Percentiles rank a stretch among this genome's conserved stretches.
Evolutionary conservation across 2,113 vertebrate species (phyloP).

Genomic region (Mustelus asterias): DNA sequence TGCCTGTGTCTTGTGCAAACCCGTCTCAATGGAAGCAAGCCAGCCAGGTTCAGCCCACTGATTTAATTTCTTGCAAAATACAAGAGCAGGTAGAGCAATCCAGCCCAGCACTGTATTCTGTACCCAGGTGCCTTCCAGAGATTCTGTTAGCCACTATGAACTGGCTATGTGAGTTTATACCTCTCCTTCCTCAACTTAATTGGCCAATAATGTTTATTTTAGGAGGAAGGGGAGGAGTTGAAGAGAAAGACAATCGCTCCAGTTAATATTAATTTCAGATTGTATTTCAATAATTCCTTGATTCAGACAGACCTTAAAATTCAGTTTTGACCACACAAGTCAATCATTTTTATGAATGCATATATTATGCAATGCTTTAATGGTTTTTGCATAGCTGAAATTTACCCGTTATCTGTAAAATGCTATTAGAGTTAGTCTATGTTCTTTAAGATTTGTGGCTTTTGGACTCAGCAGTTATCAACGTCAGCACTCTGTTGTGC

Average conservation of each 20-base stretch:
- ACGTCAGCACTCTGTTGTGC: not conserved
- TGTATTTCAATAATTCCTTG: not conserved
- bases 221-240: too few relatives aligned
- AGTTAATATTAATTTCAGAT: not conserved
- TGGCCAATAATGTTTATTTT: not conserved
- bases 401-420: not conserved
- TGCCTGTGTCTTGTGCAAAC: not conserved
- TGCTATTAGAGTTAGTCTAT: not conserved
- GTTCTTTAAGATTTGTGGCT: not conserved
- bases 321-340: not conserved
- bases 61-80: not conserved
- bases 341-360: not conserved
- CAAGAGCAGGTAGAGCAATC: not conserved
- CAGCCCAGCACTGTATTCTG: not conserved
- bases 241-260: too few relatives aligned
- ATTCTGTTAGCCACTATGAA: not conserved
- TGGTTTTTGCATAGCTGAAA: not conserved
- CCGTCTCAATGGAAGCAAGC: not conserved
- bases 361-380: not conserved
- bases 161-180: not conserved
- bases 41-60: not conserved
- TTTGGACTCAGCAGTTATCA: not conserved
- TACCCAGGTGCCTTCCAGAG: not conserved
- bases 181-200: not conserved
- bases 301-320: not conserved